Evolutionary conservation across 30 jellyfish, hydroid and myxozoan genomes (phyloP).

Genomic region (Rhopilema esculentum): DNA sequence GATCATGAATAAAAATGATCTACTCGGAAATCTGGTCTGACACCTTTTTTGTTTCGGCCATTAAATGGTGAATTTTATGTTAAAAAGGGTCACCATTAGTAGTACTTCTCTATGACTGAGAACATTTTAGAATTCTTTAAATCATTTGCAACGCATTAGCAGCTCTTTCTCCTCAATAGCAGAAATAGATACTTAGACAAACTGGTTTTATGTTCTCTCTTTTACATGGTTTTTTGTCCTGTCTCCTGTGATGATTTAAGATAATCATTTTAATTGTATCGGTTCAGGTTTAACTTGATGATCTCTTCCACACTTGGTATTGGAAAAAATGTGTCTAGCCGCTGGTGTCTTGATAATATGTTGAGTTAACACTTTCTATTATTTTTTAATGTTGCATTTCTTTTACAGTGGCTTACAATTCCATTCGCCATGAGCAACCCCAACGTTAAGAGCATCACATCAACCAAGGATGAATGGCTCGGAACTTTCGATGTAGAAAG

Average conservation of each 20-base stretch:
- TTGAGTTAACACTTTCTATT: no score
- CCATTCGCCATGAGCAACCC: conserved; percentile 75
- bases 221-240: not conserved
- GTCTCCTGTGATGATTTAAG: not conserved
- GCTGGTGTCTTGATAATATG: no score
- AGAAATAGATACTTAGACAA: not conserved
- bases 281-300: no score
- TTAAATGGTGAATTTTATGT: no score
- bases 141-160: not conserved
- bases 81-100: no score
- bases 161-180: not conserved
- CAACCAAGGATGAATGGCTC: conserved; percentile 63
- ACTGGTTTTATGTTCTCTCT: not conserved
- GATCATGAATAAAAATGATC: no score
- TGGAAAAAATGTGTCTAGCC: not conserved
- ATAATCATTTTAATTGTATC: no score
- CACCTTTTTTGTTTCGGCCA: no score
- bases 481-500: conserved; percentile 53
- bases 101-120: no score
- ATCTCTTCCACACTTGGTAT: not conserved
- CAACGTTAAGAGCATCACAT: conserved; percentile 25
- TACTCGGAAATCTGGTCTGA: no score
- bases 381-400: no score
- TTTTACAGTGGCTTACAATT: conserved; percentile 72
- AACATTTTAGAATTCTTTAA: no score